phyloP scores from a whole-genome alignment of 2,797 vertebrate species.

The Myotis planiceps region DNA sequence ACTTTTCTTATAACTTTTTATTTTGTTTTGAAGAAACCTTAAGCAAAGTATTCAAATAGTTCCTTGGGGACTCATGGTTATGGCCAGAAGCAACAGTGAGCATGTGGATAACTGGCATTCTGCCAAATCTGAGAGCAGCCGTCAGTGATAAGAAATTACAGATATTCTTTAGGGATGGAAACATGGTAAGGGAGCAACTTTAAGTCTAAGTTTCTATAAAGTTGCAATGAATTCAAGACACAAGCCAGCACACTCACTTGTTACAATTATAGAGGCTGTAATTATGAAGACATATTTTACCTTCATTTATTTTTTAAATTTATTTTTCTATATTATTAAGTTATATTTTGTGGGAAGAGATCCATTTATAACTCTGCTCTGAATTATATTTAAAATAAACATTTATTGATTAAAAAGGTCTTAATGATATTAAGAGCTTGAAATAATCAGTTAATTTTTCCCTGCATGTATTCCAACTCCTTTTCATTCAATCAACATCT shows the following conservation, averaged over 20 bases:
- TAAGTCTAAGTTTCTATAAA: not conserved
- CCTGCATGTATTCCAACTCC: not conserved
- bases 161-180: not conserved
- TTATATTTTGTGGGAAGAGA: not conserved
- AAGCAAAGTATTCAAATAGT: constrained; percentile 4
- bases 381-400: not conserved
- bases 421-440: not conserved
- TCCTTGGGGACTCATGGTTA: not conserved
- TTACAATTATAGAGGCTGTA: not conserved
- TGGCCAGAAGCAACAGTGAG: not conserved
- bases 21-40: not conserved
- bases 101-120: not conserved
- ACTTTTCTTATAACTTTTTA: not conserved
- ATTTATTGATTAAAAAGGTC: not conserved
- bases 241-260: not conserved
- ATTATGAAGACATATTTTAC: not conserved
- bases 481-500: not conserved
- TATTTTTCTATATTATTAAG: constrained; percentile 27
- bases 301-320: not conserved
- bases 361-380: not conserved
- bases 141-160: not conserved
- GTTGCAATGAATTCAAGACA: not conserved
- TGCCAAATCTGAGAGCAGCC: not conserved
- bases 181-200: not conserved
- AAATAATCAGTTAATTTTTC: not conserved